Percentiles rank a stretch among this genome's conserved stretches.
These are phyloP conservation scores for Heteropelma amictum DNA, from an alignment of 2,888 invertebrate genomes.

Conservation along the genomic window DNA sequence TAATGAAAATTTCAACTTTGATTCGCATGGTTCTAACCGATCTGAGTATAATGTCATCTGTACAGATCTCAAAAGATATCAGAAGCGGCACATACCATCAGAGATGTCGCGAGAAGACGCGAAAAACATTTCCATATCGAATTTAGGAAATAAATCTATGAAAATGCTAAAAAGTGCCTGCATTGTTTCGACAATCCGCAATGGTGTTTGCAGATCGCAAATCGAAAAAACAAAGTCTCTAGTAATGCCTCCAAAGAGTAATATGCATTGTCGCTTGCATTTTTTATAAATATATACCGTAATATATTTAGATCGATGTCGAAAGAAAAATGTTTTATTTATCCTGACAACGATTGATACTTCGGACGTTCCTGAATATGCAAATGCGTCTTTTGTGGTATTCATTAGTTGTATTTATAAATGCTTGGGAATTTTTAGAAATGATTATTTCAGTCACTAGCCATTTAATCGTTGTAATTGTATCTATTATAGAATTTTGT, in stretches of 20 bases:
- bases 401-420: conserved; percentile 7
- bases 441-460: not conserved
- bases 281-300: conserved; percentile 52
- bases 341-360: conserved; percentile 9
- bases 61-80: too few relatives aligned
- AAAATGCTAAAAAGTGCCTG: conserved; percentile 40
- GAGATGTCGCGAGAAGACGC: not conserved
- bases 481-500: not conserved
- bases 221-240: conserved; percentile 7
- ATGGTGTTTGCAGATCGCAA: conserved; percentile 21
- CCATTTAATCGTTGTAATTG: not conserved
- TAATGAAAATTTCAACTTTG: conserved; percentile 45
- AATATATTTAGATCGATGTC: conserved; percentile 25
- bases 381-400: conserved; percentile 4
- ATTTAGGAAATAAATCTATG: conserved; percentile 3
- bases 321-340: conserved; percentile 8
- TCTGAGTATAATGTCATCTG: conserved; percentile 14
- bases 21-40: conserved; percentile 23
- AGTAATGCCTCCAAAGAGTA: conserved; percentile 53
- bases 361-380: conserved; percentile 44
- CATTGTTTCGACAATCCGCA: conserved; percentile 38
- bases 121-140: conserved; percentile 32
- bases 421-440: conserved; percentile 15
- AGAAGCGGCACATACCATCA: not conserved
- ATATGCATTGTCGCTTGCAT: conserved; percentile 54